Evolutionary conservation across 2,113 vertebrate species (phyloP).

Genomic region (Odocoileus hemionus): DNA sequence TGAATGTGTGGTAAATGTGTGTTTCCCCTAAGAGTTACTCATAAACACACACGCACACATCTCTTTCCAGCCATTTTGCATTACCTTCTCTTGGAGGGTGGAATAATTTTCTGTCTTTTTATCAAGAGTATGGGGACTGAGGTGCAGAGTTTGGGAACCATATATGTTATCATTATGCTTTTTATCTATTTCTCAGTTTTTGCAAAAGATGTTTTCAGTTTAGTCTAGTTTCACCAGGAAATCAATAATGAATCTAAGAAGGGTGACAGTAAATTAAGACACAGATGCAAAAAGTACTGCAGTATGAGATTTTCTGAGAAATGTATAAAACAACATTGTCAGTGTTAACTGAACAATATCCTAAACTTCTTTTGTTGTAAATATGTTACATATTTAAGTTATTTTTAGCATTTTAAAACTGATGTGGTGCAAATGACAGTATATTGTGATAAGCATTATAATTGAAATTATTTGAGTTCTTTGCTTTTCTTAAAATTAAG

Average conservation of each 20-base stretch:
- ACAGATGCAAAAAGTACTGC: neutral
- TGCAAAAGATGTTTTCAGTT: neutral
- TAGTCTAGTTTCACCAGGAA: neutral
- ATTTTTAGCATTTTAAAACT: neutral
- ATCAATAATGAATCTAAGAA: neutral
- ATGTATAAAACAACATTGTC: neutral
- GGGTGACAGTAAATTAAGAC: neutral
- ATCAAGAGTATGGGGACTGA: neutral
- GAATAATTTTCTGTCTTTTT: neutral
- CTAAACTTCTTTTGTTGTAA: neutral
- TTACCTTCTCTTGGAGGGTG: neutral
- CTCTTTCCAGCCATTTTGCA: neutral
- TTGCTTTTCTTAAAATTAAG: neutral
- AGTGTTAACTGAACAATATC: neutral
- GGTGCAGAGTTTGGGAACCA: neutral
- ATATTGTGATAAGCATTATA: neutral
- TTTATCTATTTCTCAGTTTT: neutral
- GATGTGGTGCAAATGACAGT: neutral
- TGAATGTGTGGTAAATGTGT: neutral
- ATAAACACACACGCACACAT: neutral
- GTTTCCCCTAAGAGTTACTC: neutral
- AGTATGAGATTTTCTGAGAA: neutral
- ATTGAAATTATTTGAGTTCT: neutral
- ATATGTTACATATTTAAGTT: neutral
- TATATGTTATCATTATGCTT: neutral